Percentiles rank a stretch among this genome's conserved stretches.
phyloP scores from a whole-genome alignment of 1,140 invertebrate species.

The Proales similis region DNA sequence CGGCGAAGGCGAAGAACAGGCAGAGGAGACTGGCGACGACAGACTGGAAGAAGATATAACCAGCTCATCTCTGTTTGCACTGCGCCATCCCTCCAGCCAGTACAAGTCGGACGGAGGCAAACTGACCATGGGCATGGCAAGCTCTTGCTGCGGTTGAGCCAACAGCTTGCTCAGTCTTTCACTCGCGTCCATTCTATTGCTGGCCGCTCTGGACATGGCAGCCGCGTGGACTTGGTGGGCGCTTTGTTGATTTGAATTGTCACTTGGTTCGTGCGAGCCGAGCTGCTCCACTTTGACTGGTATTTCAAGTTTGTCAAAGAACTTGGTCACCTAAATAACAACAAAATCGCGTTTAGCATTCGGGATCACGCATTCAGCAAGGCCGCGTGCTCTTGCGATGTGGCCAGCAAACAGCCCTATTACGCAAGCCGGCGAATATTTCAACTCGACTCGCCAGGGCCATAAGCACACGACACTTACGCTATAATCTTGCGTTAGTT shows the following conservation, averaged over 20 bases:
- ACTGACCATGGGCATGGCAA: slow-evolving; percentile 16
- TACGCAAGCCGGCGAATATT: too few species aligned
- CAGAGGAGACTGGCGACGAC: slow-evolving; percentile 6
- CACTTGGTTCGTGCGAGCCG: too few species aligned
- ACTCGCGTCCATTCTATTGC: not conserved
- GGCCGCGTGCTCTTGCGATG: too few species aligned
- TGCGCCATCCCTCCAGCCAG: slow-evolving; percentile 25
- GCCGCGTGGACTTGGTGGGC: not conserved
- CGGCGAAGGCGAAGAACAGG: slow-evolving; percentile 21
- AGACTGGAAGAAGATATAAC: slow-evolving; percentile 24
- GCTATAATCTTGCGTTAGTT: slow-evolving; percentile 28
- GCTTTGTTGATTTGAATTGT: not conserved
- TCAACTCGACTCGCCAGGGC: too few species aligned
- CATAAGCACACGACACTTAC: too few species aligned
- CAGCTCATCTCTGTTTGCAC: not conserved
- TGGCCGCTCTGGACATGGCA: slow-evolving; percentile 2
- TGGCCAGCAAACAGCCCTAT: too few species aligned
- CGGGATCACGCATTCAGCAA: too few species aligned
- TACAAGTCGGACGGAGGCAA: slow-evolving; percentile 18
- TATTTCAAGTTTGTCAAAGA: too few species aligned
- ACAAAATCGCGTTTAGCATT: too few species aligned
- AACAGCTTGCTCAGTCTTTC: not conserved
- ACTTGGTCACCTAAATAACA: too few species aligned
- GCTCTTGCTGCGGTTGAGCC: too few species aligned
- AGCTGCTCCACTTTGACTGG: too few species aligned